Conservation (phyloP, 2,797 vertebrate species). For the Apogon talboti region DNA sequence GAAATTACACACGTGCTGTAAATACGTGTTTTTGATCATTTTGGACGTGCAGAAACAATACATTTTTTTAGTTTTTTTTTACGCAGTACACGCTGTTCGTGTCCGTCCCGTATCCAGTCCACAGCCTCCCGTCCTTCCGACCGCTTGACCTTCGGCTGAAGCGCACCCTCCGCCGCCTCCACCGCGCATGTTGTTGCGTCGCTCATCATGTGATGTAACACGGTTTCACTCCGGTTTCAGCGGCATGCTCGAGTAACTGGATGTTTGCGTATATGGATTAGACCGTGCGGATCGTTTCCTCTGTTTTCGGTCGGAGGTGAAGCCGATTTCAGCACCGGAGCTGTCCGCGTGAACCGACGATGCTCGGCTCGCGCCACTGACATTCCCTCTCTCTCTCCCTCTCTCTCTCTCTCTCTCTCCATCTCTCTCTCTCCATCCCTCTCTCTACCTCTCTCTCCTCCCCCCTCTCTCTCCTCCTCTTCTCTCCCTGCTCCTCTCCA, state of each 20-base stretch:
- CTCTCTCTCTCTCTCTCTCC: slow-evolving; percentile 15
- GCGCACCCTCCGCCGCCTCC: slow-evolving; percentile 25
- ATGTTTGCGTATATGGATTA: slow-evolving; percentile 29
- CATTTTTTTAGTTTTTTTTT: background rate
- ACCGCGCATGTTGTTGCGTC: slow-evolving; percentile 66
- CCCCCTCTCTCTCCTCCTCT: slow-evolving; percentile 42
- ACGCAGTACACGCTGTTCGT: no score
- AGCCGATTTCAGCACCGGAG: slow-evolving; percentile 66
- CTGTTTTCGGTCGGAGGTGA: slow-evolving; percentile 2
- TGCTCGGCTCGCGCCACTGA: slow-evolving; percentile 78
- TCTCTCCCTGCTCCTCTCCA: slow-evolving; percentile 68
- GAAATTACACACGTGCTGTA: no score
- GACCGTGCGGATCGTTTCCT: background rate
- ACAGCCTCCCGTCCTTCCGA: slow-evolving; percentile 45
- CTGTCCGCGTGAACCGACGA: slow-evolving; percentile 71
- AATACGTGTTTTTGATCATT: no score
- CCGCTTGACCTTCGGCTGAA: slow-evolving; percentile 68
- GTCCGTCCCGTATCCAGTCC: no score
- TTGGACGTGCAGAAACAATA: no score
- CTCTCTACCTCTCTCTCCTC: slow-evolving; percentile 16
- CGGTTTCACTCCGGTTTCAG: slow-evolving; percentile 25
- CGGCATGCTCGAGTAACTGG: slow-evolving; percentile 33
- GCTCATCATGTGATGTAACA: slow-evolving; percentile 59
- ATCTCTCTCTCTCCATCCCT: slow-evolving; percentile 41
- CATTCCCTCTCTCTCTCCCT: slow-evolving; percentile 28